A percentile compares a stretch with the other conserved stretches of the same genome.
phyloP scores from a whole-genome alignment of 2,113 vertebrate genomes.

The Salvelinus namaycush region DNA sequence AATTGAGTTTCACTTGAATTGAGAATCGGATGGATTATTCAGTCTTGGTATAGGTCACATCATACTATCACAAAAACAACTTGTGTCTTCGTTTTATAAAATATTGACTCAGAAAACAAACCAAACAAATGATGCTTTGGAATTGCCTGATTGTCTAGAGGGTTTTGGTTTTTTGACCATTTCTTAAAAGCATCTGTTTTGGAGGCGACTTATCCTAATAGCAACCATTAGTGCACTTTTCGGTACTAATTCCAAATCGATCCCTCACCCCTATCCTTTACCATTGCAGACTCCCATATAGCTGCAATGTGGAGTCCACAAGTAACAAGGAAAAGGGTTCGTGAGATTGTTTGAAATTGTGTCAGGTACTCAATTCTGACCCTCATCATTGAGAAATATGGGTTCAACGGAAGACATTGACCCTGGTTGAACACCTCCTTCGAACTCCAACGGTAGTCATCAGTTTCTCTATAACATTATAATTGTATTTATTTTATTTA shows the following conservation, averaged over 20 bases:
- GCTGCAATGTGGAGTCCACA: neutral
- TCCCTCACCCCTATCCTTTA: neutral
- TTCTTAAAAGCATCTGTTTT: neutral
- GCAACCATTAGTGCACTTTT: neutral
- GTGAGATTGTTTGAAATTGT: neutral
- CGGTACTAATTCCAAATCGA: neutral
- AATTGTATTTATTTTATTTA: too few relatives aligned
- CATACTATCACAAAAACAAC: conserved; percentile 10
- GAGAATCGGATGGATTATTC: neutral
- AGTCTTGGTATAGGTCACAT: conserved; percentile 26
- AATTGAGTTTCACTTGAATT: neutral
- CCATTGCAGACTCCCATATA: neutral
- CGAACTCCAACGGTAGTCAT: conserved; percentile 15
- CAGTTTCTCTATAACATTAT: neutral
- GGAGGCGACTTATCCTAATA: neutral
- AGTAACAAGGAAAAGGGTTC: neutral
- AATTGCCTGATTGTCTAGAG: conserved; percentile 63
- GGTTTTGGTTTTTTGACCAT: neutral
- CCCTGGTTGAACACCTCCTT: neutral
- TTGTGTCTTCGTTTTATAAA: neutral
- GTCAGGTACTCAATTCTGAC: neutral
- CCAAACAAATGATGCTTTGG: conserved; percentile 37
- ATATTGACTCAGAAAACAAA: neutral
- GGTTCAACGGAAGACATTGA: neutral
- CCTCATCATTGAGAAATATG: neutral